These are phyloP conservation scores for Chelon auratus DNA, from an alignment of 2,797 vertebrate genomes.

Conservation along the genomic window DNA sequence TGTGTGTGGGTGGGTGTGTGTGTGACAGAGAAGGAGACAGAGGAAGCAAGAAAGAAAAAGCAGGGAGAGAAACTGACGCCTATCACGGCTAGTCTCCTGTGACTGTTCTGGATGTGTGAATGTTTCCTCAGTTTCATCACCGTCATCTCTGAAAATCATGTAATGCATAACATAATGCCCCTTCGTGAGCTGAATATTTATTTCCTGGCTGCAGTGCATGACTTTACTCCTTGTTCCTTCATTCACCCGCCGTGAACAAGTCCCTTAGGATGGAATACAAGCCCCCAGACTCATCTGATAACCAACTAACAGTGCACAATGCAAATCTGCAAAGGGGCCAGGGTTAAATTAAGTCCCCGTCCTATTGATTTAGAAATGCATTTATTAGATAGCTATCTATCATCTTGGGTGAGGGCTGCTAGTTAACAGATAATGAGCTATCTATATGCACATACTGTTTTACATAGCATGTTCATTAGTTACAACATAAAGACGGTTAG, in stretches of 20 bases:
- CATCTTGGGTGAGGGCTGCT: slow-evolving; percentile 47
- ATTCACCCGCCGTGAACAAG: slow-evolving; percentile 17
- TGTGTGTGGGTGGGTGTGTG: background rate
- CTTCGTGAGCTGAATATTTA: slow-evolving; percentile 37
- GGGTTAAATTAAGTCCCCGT: slow-evolving; percentile 66
- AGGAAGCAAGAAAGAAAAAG: background rate
- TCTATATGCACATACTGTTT: slow-evolving; percentile 70
- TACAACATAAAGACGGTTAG: slow-evolving; percentile 51
- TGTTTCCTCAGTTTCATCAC: slow-evolving; percentile 24
- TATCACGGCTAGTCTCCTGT: slow-evolving; percentile 18
- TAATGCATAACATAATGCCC: slow-evolving; percentile 33
- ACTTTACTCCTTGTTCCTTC: background rate
- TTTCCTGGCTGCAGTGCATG: background rate
- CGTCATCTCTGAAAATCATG: slow-evolving; percentile 23
- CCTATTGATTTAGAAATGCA: slow-evolving; percentile 62
- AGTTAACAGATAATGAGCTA: slow-evolving; percentile 72
- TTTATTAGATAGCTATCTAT: slow-evolving; percentile 72
- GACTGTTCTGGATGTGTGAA: slow-evolving; percentile 18
- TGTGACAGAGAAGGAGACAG: background rate
- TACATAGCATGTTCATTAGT: slow-evolving; percentile 9
- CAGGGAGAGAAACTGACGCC: slow-evolving; percentile 35
- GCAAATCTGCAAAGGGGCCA: slow-evolving; percentile 46
- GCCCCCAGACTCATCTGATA: slow-evolving; percentile 23
- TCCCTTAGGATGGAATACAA: slow-evolving; percentile 15
- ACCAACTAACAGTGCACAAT: slow-evolving; percentile 16